Evolutionary conservation across 2,888 invertebrate species (phyloP).

Genomic region (Trichogramma dendrolimi): DNA sequence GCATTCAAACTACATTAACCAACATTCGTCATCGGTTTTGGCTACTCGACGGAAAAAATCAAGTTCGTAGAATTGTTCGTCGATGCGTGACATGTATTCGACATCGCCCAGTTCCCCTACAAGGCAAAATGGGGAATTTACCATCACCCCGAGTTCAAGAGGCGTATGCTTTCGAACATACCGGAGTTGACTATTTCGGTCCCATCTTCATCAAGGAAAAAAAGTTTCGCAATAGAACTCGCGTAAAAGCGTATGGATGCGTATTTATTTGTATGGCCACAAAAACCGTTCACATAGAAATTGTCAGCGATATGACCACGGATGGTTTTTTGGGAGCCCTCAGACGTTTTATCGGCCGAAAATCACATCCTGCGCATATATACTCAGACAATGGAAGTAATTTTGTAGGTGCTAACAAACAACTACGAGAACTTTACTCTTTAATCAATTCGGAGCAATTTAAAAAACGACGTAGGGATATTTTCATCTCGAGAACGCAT

Average conservation of each 20-base stretch:
- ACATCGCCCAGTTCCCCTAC: conserved; percentile 24
- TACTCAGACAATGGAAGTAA: conserved; percentile 27
- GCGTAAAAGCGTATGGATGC: not conserved
- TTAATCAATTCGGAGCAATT: conserved; percentile 16
- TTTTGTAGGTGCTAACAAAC: conserved; percentile 25
- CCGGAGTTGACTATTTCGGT: conserved; percentile 33
- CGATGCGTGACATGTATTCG: conserved; percentile 32
- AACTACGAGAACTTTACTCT: conserved; percentile 17
- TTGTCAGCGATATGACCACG: conserved; percentile 15
- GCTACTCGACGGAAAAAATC: conserved; percentile 6
- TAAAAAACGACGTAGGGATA: not conserved
- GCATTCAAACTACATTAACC: too few relatives aligned
- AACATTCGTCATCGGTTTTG: too few relatives aligned
- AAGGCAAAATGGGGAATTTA: conserved; percentile 39
- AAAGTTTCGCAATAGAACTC: not conserved
- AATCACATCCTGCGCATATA: conserved; percentile 15
- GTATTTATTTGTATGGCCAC: conserved; percentile 5
- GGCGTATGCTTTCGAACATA: conserved; percentile 33
- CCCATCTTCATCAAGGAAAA: not conserved
- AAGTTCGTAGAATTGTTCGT: too few relatives aligned
- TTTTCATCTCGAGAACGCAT: conserved; percentile 17
- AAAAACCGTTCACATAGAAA: conserved; percentile 2
- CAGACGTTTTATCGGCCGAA: conserved; percentile 20
- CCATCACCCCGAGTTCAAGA: conserved; percentile 36
- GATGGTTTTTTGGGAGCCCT: conserved; percentile 23